Conservation (phyloP, 2,797 vertebrate species). For the Falco columbarius region DNA sequence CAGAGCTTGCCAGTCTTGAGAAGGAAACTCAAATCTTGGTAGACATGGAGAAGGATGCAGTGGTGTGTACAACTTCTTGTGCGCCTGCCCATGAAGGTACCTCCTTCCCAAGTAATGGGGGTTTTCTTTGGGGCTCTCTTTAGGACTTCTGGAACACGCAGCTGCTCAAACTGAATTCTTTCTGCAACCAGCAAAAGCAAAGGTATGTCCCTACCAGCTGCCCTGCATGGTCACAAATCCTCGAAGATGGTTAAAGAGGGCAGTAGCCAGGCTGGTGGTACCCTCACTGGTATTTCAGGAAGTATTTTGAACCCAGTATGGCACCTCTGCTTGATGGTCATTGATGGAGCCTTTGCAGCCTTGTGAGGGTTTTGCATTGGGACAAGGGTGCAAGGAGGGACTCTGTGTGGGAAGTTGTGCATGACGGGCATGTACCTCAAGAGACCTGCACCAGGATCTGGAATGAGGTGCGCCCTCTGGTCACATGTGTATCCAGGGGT, state of each 20-base stretch:
- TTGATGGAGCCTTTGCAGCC: background rate
- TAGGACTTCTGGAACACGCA: slow-evolving; percentile 85
- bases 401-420: background rate
- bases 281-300: fast-evolving
- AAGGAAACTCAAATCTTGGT: slow-evolving; percentile 75
- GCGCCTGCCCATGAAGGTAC: fast-evolving
- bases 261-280: background rate
- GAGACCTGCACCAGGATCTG: background rate
- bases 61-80: slow-evolving; percentile 72
- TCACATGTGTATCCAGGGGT: fast-evolving
- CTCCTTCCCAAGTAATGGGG: background rate
- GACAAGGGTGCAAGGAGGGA: background rate
- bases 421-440: fast-evolving
- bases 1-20: slow-evolving; percentile 80
- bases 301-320: background rate
- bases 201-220: slow-evolving; percentile 73
- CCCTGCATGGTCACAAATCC: background rate
- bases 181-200: slow-evolving; percentile 79
- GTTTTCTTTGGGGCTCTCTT: background rate
- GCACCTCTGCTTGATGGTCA: background rate
- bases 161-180: slow-evolving; percentile 75
- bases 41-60: slow-evolving; percentile 76
- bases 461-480: fast-evolving
- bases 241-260: background rate
- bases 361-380: background rate